Percentiles rank a stretch among this genome's conserved stretches.
phyloP scores from a whole-genome alignment of 2,113 vertebrate species.

The Laterallus jamaicensis region DNA sequence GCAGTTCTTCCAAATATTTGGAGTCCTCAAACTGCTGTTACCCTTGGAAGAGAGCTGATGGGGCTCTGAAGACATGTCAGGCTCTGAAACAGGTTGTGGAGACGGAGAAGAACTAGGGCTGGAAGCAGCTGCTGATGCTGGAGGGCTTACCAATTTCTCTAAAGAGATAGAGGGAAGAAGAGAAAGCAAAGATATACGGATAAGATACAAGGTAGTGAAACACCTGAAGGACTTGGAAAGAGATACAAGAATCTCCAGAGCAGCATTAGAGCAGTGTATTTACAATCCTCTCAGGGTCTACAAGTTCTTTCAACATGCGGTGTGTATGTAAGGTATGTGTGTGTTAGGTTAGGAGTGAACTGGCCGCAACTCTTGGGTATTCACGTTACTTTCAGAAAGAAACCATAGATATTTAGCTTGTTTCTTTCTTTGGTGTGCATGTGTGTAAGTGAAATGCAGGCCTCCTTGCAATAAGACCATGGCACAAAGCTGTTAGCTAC shows the following conservation, averaged over 20 bases:
- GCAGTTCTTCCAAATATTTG: constrained; percentile 75
- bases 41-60: constrained; percentile 84
- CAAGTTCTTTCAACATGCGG: background rate
- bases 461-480: background rate
- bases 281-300: background rate
- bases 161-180: constrained; percentile 70
- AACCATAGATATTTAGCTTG: background rate
- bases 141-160: constrained; percentile 86
- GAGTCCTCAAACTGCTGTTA: constrained; percentile 79
- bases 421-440: background rate
- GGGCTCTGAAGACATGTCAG: constrained; percentile 82
- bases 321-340: background rate
- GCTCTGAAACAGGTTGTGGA: constrained; percentile 84
- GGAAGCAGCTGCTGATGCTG: constrained; percentile 85
- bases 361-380: background rate
- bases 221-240: constrained; percentile 54
- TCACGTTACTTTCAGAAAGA: background rate
- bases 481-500: background rate
- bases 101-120: constrained; percentile 86
- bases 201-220: constrained; percentile 63
- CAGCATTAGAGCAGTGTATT: constrained; percentile 21
- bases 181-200: constrained; percentile 71
- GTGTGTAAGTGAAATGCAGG: background rate
- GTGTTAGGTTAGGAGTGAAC: background rate
- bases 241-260: constrained; percentile 49